phyloP scores from a whole-genome alignment of 2,797 vertebrate genomes.

The Acanthurus lineatus region DNA sequence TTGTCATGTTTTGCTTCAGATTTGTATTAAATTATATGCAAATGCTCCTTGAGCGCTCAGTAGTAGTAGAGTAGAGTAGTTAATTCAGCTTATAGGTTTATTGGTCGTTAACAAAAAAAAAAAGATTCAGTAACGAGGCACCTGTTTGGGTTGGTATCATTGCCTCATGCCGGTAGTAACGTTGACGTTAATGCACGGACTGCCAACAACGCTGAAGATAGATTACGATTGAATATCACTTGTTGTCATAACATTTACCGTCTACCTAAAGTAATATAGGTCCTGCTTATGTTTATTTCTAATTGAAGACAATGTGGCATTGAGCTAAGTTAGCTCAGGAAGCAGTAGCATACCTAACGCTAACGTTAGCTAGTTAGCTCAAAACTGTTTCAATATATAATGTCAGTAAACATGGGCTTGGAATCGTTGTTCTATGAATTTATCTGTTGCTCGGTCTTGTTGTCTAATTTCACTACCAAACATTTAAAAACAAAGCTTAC shows the following conservation, averaged over 20 bases:
- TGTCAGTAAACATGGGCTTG: too few species aligned
- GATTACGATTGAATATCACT: too few species aligned
- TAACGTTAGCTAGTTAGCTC: conserved; percentile 32
- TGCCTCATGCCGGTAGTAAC: too few species aligned
- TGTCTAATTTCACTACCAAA: fast-evolving
- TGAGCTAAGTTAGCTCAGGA: not conserved
- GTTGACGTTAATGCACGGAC: too few species aligned
- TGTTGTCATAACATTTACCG: too few species aligned
- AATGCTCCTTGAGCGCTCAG: not conserved
- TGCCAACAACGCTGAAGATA: too few species aligned
- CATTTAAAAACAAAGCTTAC: conserved; percentile 46
- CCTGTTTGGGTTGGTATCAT: not conserved
- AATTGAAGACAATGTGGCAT: conserved; percentile 13
- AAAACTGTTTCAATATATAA: not conserved
- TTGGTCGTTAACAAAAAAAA: too few species aligned
- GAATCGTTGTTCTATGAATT: not conserved
- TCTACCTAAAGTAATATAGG: too few species aligned
- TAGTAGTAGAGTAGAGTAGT: too few species aligned
- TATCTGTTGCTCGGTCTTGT: fast-evolving
- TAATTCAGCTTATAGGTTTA: too few species aligned
- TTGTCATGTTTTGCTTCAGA: not conserved
- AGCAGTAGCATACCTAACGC: not conserved
- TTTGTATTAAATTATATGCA: not conserved
- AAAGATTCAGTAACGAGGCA: not conserved
- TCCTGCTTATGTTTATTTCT: not conserved